Evolutionary conservation across 2,797 vertebrate genomes (phyloP), one percentile per base, ranked within the genome.

Genomic region (Mycteria americana): DNA sequence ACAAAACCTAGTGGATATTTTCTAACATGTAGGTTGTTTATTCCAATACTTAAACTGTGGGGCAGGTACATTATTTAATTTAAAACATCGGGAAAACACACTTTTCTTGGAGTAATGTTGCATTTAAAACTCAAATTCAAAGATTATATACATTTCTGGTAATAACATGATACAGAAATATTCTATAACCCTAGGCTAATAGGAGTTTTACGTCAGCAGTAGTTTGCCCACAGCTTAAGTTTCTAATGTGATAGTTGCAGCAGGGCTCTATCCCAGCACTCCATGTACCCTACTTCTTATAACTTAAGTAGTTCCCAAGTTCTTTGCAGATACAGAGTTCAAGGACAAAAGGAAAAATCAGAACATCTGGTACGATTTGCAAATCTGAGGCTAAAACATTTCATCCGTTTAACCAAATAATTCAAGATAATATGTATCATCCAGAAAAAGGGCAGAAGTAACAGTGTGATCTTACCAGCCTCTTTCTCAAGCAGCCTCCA

Each of bases 401-500:
- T 79, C 13, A 89, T n/a, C 41, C 35, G 82, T 37, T 92, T 82
- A 87, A 76, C 45, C 31, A 37, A 95, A 30, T 46, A 76, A 85
- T 28, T 67, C 4, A 7, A 54, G 43, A 56, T 37, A 62, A 82
- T 57, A 69, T 8, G 16, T 72, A 69, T 59, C 16, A 79, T 59
- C 46, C 39, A 85, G 46, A 79, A 60, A 85, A 84, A 70, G 13
- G 43, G n/a, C 46, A 95, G 57, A 86, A 91, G 48, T 48, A 89
- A 90, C 39, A 63, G 8, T 33, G 35, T 39, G 70, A 85, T 89
- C 90, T 96, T 87, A 97, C 84, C 95, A 89, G 27, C 0, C 16
- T 85, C 74, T 77, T 77, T 91, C 86, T 95, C 67, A 93, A 35
- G 77, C 70, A 93, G 80, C 48, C 39, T 77, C 53, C 86, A 70